Conservation (phyloP, 2,797 vertebrate species). For the Labeo calbasu region DNA sequence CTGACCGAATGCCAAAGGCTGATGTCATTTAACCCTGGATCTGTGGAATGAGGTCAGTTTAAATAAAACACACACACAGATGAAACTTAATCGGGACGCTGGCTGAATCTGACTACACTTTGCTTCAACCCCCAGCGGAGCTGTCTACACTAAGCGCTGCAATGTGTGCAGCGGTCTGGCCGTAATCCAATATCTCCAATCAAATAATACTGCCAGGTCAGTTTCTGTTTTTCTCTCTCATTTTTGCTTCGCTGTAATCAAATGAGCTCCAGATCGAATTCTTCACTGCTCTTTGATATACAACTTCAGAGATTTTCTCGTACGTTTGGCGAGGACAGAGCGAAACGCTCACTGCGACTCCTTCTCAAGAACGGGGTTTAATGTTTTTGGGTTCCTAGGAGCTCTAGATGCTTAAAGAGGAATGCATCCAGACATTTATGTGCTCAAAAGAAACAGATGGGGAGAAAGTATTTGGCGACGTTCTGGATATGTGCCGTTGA, state of each 20-base stretch:
- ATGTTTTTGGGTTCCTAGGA: constrained; percentile 15
- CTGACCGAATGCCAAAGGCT: constrained; percentile 45
- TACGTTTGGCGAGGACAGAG: neutral
- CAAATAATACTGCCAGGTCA: constrained; percentile 37
- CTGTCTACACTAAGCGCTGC: constrained; percentile 48
- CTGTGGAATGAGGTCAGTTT: constrained; percentile 72
- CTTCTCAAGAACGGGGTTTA: constrained; percentile 16
- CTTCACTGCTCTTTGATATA: constrained; percentile 19
- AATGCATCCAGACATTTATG: constrained; percentile 27
- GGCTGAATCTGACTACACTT: constrained; percentile 44
- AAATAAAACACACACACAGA: constrained; percentile 70
- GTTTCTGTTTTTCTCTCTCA: constrained; percentile 26
- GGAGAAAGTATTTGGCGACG: neutral
- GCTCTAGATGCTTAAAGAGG: constrained; percentile 11
- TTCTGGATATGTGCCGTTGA: constrained; percentile 1
- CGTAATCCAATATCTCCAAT: constrained; percentile 37
- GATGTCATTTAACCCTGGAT: constrained; percentile 67
- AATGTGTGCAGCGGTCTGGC: constrained; percentile 33
- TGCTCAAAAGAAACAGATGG: constrained; percentile 19
- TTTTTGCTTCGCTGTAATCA: constrained; percentile 18
- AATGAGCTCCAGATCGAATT: constrained; percentile 8
- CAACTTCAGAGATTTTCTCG: constrained; percentile 17
- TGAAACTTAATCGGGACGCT: constrained; percentile 52
- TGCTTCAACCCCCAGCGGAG: constrained; percentile 44
- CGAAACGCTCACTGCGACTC: neutral